phyloP scores from a whole-genome alignment of 2,888 invertebrate genomes.

The Drosophila monieri region DNA sequence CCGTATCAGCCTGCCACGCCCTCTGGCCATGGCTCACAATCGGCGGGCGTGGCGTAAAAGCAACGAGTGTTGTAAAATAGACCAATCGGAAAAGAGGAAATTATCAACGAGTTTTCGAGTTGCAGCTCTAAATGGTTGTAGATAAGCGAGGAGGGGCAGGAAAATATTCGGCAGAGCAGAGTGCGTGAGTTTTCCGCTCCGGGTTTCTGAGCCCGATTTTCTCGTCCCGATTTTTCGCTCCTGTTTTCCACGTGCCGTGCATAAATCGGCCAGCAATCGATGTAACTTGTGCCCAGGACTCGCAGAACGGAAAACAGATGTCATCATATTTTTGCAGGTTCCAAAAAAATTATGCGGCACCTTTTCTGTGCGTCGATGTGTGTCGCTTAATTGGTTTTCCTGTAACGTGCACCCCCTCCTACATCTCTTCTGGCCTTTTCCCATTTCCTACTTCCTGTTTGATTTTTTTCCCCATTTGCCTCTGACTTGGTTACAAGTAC shows the following conservation, averaged over 20 bases:
- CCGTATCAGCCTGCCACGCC: constrained; percentile 52
- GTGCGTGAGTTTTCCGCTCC: constrained; percentile 58
- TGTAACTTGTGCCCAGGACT: constrained; percentile 71
- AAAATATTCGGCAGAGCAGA: constrained; percentile 16
- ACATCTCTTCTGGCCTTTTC: constrained; percentile 1
- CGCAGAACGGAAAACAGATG: constrained; percentile 61
- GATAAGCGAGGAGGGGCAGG: constrained; percentile 51
- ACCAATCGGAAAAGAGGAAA: constrained; percentile 57
- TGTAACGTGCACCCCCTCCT: constrained; percentile 17
- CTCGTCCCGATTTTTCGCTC: constrained; percentile 41
- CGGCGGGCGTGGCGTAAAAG: constrained; percentile 53
- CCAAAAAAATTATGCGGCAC: constrained; percentile 46
- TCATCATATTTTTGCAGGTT: constrained; percentile 75
- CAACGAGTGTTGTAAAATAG: constrained; percentile 57
- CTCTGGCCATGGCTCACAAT: constrained; percentile 7
- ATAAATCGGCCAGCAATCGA: constrained; percentile 78
- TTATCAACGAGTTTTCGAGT: constrained; percentile 51
- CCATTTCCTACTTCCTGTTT: constrained; percentile 25
- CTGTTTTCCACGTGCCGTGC: constrained; percentile 79
- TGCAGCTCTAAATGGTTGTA: constrained; percentile 61
- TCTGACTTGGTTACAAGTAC: constrained; percentile 82
- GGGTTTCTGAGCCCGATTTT: constrained; percentile 30
- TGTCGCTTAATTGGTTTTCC: constrained; percentile 80
- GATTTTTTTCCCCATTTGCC: constrained; percentile 41
- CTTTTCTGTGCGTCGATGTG: constrained; percentile 48